phyloP scores from a whole-genome alignment of 2,113 vertebrate species.

The Corythornis cristatus region DNA sequence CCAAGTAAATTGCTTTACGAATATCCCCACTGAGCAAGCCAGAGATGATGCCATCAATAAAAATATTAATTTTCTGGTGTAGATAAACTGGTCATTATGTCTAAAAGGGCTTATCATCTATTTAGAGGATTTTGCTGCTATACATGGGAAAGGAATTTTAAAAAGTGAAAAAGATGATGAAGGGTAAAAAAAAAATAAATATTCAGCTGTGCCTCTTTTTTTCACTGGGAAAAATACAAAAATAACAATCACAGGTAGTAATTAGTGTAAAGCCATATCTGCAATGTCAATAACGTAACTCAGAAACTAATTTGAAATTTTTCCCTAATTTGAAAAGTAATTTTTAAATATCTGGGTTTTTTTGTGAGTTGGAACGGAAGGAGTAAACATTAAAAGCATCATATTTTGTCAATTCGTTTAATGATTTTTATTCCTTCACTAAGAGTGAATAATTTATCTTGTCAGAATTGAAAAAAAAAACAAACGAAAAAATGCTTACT shows the following conservation, averaged over 20 bases:
- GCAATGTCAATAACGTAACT: background rate
- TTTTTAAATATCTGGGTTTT: background rate
- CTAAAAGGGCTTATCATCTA: background rate
- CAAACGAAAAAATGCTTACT: background rate
- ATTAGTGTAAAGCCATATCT: background rate
- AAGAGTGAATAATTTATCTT: constrained; percentile 3
- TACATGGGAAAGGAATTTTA: background rate
- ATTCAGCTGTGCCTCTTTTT: accelerated
- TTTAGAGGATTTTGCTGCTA: background rate
- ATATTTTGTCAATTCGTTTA: background rate
- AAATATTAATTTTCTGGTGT: background rate
- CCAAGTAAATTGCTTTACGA: background rate
- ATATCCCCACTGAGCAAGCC: background rate
- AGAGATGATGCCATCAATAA: background rate
- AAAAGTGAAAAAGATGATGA: background rate
- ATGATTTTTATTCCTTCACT: background rate
- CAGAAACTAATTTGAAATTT: background rate
- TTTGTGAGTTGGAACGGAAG: background rate
- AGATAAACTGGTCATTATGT: background rate
- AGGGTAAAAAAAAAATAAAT: background rate
- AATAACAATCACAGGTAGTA: background rate
- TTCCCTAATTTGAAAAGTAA: constrained; percentile 13
- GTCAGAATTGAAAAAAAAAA: background rate
- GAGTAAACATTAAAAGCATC: background rate
- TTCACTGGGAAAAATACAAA: accelerated